A percentile compares a stretch with the other conserved stretches of the same genome.
Conservation (phyloP, 1,140 invertebrate genomes). For the Papilio aristodemus region DNA sequence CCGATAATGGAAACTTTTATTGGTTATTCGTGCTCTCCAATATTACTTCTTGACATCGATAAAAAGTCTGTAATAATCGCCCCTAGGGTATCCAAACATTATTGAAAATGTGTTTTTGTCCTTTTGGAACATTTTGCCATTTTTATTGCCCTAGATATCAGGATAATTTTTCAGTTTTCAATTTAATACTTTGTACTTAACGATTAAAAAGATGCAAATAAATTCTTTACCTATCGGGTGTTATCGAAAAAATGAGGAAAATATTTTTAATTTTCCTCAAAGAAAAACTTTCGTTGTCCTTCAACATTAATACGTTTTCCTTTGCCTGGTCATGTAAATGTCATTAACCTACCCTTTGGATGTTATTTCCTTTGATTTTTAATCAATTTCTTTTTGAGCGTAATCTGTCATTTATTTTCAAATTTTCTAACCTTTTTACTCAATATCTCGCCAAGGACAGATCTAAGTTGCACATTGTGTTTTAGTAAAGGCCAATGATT, state of each 20-base stretch:
- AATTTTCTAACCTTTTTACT: no score
- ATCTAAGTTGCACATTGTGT: no score
- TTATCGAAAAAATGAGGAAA: not conserved
- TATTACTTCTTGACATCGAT: conserved; percentile 61
- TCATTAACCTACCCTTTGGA: conserved; percentile 1
- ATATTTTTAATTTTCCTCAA: not conserved
- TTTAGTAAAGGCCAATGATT: no score
- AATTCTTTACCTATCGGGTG: not conserved
- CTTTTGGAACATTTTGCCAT: not conserved
- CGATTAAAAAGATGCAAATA: not conserved
- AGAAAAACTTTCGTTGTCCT: not conserved
- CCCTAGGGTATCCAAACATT: not conserved
- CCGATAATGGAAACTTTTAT: conserved; percentile 67
- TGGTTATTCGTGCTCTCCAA: conserved; percentile 63
- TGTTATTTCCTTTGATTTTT: not conserved
- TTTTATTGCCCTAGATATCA: not conserved
- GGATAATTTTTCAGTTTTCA: not conserved
- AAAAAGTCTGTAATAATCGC: conserved; percentile 49
- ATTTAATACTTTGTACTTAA: not conserved
- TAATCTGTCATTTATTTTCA: not conserved
- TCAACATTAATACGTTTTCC: conserved; percentile 31
- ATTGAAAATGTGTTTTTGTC: not conserved
- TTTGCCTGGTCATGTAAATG: not conserved
- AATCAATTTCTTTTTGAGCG: not conserved
- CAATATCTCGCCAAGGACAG: no score